These are phyloP conservation scores for Bradysia coprophila DNA, from an alignment of 1,140 invertebrate genomes.

Conservation along the genomic window DNA sequence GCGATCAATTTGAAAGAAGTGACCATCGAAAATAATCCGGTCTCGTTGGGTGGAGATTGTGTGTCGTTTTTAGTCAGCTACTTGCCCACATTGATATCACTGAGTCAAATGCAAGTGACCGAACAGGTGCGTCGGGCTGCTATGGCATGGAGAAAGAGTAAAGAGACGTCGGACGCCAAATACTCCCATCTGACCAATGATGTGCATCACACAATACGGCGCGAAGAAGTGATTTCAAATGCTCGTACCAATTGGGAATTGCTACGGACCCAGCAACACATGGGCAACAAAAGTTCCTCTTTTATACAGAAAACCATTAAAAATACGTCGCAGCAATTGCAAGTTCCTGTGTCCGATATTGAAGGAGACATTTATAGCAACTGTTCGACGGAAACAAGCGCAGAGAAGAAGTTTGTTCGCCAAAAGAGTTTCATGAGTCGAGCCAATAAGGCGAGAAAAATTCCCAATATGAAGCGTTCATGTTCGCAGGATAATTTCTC, in stretches of 20 bases:
- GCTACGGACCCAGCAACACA: slow-evolving; percentile 36
- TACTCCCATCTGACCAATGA: slow-evolving; percentile 45
- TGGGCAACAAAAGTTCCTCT: slow-evolving; percentile 27
- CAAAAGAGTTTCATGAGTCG: slow-evolving; percentile 11
- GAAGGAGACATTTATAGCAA: neutral
- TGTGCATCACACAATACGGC: slow-evolving; percentile 38
- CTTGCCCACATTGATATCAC: slow-evolving; percentile 43
- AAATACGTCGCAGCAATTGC: neutral
- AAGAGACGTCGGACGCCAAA: slow-evolving; percentile 45
- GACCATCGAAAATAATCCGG: slow-evolving; percentile 72
- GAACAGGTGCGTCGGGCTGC: slow-evolving; percentile 55
- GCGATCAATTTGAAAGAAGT: slow-evolving; percentile 56
- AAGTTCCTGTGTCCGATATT: neutral
- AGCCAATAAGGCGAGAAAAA: slow-evolving; percentile 6
- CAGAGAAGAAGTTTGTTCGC: slow-evolving; percentile 13
- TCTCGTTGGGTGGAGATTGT: slow-evolving; percentile 51
- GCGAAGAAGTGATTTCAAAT: slow-evolving; percentile 63
- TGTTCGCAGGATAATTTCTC: slow-evolving; percentile 9
- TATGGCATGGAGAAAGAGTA: slow-evolving; percentile 52
- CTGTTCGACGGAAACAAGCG: neutral
- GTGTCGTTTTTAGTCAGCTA: slow-evolving; percentile 61
- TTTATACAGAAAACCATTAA: neutral
- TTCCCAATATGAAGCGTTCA: slow-evolving; percentile 4
- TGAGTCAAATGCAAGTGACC: slow-evolving; percentile 56
- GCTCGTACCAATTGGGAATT: slow-evolving; percentile 66